A percentile compares a stretch with the other conserved stretches of the same genome.
phyloP scores from a whole-genome alignment of 2,888 invertebrate genomes.

The Loripinus fragilis region DNA sequence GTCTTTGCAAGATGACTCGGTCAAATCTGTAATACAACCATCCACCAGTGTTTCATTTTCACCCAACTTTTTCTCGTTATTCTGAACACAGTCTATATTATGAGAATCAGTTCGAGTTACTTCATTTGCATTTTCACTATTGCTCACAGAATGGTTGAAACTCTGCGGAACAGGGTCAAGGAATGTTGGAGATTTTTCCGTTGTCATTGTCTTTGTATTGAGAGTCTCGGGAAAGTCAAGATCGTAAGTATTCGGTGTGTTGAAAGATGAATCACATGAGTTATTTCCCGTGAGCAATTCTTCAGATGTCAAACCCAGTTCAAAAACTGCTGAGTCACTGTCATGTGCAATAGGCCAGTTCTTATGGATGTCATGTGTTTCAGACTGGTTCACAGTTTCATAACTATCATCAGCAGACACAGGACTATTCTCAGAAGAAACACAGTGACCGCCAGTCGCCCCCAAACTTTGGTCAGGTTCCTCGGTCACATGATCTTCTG shows the following conservation, averaged over 20 bases:
- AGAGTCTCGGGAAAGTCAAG: conserved; percentile 1
- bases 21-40: background rate
- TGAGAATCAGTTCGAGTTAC: background rate
- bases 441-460: background rate
- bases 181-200: conserved; percentile 6
- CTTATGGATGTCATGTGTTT: background rate
- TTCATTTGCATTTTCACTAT: background rate
- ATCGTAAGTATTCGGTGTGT: background rate
- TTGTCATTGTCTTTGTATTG: background rate
- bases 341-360: conserved; percentile 17
- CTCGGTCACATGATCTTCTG: conserved; percentile 39
- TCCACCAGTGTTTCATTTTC: background rate
- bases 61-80: background rate
- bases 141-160: no score
- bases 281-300: background rate
- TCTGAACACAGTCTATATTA: conserved; percentile 1
- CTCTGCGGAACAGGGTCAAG: no score
- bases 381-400: background rate
- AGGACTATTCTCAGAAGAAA: background rate
- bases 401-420: background rate
- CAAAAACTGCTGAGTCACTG: conserved; percentile 34
- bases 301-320: background rate
- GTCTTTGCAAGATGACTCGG: background rate
- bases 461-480: background rate
- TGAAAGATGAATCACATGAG: background rate